Evolutionary conservation across 2,113 vertebrate species (phyloP).

Genomic region (Terrapene triunguis): DNA sequence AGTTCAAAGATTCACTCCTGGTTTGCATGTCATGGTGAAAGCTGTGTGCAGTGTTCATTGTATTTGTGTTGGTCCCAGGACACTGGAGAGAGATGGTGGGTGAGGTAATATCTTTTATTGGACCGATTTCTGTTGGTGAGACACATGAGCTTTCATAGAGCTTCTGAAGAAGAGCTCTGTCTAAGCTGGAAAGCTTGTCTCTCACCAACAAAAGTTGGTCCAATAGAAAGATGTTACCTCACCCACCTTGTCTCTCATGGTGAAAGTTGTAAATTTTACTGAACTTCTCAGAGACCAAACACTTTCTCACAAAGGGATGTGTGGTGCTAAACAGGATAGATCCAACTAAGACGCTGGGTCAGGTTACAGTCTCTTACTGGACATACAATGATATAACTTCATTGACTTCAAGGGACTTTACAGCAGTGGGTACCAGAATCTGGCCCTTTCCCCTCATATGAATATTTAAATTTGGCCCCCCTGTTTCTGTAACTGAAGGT

Average conservation of each 20-base stretch:
- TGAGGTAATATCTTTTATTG: too few relatives aligned
- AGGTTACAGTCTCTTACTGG: not conserved
- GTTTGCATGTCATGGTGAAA: conserved; percentile 62
- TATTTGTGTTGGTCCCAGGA: not conserved
- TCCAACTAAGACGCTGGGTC: not conserved
- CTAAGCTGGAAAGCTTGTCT: not conserved
- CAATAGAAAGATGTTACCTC: not conserved
- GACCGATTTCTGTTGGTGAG: not conserved
- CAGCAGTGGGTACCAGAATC: not conserved
- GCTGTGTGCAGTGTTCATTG: not conserved
- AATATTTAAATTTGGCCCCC: not conserved
- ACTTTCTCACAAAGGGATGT: not conserved
- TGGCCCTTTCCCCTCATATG: not conserved
- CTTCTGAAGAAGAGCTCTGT: not conserved
- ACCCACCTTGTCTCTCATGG: not conserved
- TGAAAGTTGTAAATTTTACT: conserved; percentile 56
- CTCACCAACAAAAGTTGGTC: not conserved
- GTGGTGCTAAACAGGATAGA: not conserved
- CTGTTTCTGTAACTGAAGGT: not conserved
- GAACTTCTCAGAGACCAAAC: conserved; percentile 57
- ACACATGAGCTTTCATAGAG: not conserved
- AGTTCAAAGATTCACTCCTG: conserved; percentile 50
- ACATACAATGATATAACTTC: not conserved
- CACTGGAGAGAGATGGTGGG: too few relatives aligned
- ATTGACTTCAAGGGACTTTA: not conserved